Base-by-base conservation (phyloP, 2,113 vertebrate genomes). In the Caranx melampygus region DNA sequence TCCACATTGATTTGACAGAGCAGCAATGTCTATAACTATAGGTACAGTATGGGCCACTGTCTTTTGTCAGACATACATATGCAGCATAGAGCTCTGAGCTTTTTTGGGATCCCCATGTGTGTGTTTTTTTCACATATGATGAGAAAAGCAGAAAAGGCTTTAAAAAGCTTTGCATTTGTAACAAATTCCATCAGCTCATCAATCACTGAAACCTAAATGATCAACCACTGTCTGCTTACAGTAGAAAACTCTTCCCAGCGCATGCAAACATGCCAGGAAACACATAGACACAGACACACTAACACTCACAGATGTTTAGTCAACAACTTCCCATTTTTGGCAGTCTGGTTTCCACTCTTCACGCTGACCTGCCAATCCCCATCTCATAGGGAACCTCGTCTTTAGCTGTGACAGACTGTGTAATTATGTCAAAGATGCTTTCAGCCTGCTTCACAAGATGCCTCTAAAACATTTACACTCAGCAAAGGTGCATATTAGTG, bases 361-460 rank as follows among this genome's bases (percentile, higher is more conserved):
- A 79, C 57, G 57, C 77, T 74, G 72, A 82, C 61, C 84, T 80
- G 75, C n/a, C 79, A 78, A 64, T 87, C 67, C 69, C 73, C 9
- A 2, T 72, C 87, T 82, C 76, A 74, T 42, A 65, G 79, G 81
- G 49, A 92, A 87, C 78, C 76, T 88, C 72, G 68, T 88, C 76
- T 77, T 85, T 51, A 80, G 86, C 79, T 74, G 67, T 85, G 73
- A 87, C 70, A 74, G 45, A 76, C 87, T 75, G 78, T 93, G 82
- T 83, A 89, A 92, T 93, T 89, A 83, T 79, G 72, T 86, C 76
- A 67, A 86, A 88, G 83, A 75, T 62, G 69, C 82, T 86, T 84
- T 82, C 78, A 61, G 85, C 78, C 69, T 72, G 52, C 90, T 85
- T 82, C 79, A 85, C 89, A 81, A 74, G 69, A 75, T 82, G 62